These are phyloP conservation scores for Falco peregrinus DNA, from an alignment of 2,797 vertebrate genomes.

Conservation along the genomic window DNA sequence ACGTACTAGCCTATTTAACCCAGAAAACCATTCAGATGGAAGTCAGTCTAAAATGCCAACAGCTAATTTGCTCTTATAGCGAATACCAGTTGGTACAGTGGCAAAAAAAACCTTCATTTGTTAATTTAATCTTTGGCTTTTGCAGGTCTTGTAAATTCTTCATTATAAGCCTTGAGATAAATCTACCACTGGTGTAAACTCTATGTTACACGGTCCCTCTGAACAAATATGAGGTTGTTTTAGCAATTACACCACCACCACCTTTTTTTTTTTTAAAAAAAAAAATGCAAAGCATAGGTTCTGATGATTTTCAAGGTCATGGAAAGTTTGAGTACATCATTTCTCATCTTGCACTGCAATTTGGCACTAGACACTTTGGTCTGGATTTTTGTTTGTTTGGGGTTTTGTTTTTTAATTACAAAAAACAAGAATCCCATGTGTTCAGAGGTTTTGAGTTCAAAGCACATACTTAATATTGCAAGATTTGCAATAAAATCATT, in stretches of 20 bases:
- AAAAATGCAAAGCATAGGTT: not conserved
- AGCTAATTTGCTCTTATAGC: not conserved
- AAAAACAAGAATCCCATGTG: not conserved
- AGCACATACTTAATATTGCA: not conserved
- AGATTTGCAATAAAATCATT: not conserved
- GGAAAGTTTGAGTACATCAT: not conserved
- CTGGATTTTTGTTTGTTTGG: not conserved
- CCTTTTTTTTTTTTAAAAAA: not conserved
- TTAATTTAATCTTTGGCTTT: not conserved
- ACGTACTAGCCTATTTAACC: not conserved
- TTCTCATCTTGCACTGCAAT: not conserved
- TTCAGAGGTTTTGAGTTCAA: not conserved
- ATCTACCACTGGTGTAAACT: not conserved
- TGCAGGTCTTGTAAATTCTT: not conserved
- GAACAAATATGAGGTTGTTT: not conserved
- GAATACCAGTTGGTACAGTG: not conserved
- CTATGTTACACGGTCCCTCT: not conserved
- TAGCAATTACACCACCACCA: not conserved
- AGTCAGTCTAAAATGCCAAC: not conserved
- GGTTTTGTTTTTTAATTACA: not conserved
- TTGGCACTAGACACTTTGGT: not conserved
- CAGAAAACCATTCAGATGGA: not conserved
- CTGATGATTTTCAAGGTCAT: not conserved
- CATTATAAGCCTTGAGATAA: not conserved
- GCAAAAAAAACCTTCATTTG: not conserved